These are phyloP conservation scores for Lanius collurio DNA, from an alignment of 2,113 vertebrate species.

Conservation along the genomic window DNA sequence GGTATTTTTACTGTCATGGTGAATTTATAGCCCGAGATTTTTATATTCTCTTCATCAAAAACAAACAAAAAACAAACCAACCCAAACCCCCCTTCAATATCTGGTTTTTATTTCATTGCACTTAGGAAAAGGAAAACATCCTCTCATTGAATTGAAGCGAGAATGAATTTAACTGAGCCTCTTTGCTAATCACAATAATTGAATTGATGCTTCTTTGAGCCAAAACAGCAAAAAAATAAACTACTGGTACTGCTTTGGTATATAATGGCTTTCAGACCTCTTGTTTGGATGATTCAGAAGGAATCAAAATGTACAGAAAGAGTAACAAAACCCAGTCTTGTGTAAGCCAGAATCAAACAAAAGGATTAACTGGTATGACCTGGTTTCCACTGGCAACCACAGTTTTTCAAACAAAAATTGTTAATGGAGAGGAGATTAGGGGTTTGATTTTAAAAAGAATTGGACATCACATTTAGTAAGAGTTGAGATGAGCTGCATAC, in stretches of 20 bases:
- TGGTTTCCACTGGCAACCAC: not conserved
- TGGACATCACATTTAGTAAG: not conserved
- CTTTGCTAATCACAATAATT: slow-evolving; percentile 7
- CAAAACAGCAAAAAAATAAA: not conserved
- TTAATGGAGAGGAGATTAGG: not conserved
- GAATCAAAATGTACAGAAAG: not conserved
- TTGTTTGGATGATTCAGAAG: not conserved
- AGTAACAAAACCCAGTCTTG: not conserved
- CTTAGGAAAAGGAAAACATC: not conserved
- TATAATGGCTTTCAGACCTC: not conserved
- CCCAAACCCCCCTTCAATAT: not conserved
- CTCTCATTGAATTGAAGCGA: not conserved
- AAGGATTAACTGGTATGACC: not conserved
- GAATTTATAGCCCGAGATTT: slow-evolving; percentile 25
- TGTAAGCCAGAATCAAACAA: not conserved
- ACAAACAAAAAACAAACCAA: not conserved
- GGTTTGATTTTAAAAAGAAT: not conserved
- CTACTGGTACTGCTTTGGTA: not conserved
- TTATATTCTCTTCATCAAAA: not conserved
- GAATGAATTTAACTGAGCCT: not conserved
- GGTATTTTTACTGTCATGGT: not conserved
- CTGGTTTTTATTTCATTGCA: not conserved
- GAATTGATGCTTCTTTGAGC: slow-evolving; percentile 2
- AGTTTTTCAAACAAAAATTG: not conserved
- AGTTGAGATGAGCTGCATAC: not conserved